Conservation (phyloP, 2,113 vertebrate species). For the Anarhynchus alexandrinus region DNA sequence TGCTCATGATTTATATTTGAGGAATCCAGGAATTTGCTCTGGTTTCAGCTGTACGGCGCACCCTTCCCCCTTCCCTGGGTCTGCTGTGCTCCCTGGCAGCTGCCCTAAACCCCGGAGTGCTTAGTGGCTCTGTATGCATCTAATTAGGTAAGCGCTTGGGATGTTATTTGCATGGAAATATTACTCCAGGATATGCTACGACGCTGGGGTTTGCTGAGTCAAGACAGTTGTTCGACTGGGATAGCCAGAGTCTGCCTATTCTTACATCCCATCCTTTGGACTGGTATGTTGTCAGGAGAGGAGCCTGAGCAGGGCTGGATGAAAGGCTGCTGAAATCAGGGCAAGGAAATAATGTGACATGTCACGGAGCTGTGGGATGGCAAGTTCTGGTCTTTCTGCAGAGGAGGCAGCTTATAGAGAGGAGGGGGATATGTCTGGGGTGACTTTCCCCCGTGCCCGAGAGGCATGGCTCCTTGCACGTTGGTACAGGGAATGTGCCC, state of each 20-base stretch:
- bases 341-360: not conserved
- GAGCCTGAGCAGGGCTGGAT: not conserved
- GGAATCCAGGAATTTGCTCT: conserved; percentile 49
- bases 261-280: not conserved
- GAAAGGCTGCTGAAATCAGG: not conserved
- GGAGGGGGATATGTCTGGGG: not conserved
- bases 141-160: conserved; percentile 26
- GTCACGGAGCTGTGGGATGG: not conserved
- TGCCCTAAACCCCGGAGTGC: conserved; percentile 7
- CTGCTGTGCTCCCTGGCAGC: conserved; percentile 31
- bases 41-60: not conserved
- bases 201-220: conserved; percentile 9
- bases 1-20: conserved; percentile 40
- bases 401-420: not conserved
- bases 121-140: conserved; percentile 19
- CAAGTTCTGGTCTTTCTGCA: not conserved
- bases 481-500: not conserved
- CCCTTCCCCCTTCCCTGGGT: conserved; percentile 38
- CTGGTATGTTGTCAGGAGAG: not conserved
- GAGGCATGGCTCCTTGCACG: rapidly evolving
- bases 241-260: not conserved
- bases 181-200: not conserved
- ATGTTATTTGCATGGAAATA: conserved; percentile 36
- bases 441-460: not conserved
- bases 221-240: not conserved